Percentiles rank a stretch among this genome's conserved stretches.
phyloP scores from a whole-genome alignment of 2,888 invertebrate species.

The Campoplex nolae region DNA sequence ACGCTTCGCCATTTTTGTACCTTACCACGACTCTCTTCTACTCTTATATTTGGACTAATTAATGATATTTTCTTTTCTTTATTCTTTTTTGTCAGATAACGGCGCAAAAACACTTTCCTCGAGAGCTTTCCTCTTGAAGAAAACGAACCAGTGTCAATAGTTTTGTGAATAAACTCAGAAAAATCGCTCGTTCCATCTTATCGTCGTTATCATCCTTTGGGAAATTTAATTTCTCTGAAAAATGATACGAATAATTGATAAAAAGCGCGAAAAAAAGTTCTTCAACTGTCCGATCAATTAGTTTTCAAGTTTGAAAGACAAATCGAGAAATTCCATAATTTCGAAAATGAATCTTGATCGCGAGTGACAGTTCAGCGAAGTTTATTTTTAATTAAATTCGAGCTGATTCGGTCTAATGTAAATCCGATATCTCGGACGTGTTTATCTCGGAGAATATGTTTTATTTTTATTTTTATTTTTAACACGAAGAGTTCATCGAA shows the following conservation, averaged over 20 bases:
- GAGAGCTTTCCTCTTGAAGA: neutral
- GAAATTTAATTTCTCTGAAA: neutral
- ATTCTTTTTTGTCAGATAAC: neutral
- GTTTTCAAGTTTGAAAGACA: too few relatives aligned
- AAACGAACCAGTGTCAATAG: neutral
- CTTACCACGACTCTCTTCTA: neutral
- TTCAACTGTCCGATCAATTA: too few relatives aligned
- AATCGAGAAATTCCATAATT: too few relatives aligned
- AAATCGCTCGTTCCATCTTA: neutral
- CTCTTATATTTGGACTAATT: conserved; percentile 16
- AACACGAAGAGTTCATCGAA: neutral
- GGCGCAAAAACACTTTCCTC: neutral
- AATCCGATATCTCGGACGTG: neutral
- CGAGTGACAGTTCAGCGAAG: too few relatives aligned
- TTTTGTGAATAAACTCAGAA: neutral
- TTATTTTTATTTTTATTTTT: neutral
- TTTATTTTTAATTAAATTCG: too few relatives aligned
- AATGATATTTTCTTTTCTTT: neutral
- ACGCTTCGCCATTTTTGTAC: conserved; percentile 11
- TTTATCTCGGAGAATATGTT: neutral
- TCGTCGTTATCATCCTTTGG: neutral
- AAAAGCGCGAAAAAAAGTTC: too few relatives aligned
- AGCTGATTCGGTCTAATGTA: neutral
- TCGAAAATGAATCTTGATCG: too few relatives aligned
- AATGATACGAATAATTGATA: too few relatives aligned